Percentiles rank a stretch among this genome's conserved stretches.
Evolutionary conservation across 1,140 invertebrate genomes (phyloP).

Genomic region (Drosophila lacteicornis): DNA sequence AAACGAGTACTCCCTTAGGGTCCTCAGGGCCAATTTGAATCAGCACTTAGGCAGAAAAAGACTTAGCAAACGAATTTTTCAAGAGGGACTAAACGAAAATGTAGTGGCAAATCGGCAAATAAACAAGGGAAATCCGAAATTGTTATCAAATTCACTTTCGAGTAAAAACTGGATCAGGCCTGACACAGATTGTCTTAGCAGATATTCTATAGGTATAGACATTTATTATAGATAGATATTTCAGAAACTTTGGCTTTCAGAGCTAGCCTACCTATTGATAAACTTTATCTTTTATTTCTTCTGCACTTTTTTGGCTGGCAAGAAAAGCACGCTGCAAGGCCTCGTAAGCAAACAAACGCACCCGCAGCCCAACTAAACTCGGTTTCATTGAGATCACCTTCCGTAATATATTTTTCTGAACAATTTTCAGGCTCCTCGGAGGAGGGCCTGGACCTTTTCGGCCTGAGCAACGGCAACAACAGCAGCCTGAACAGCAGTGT

Average conservation of each 20-base stretch:
- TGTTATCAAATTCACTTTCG: no score
- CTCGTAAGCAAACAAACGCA: constrained; percentile 57
- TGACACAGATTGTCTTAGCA: no score
- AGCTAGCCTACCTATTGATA: not conserved
- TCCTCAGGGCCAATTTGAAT: no score
- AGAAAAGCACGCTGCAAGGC: constrained; percentile 78
- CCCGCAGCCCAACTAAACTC: not conserved
- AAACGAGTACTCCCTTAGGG: no score
- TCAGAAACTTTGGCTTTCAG: not conserved
- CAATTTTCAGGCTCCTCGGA: constrained; percentile 88
- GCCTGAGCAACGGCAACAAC: constrained; percentile 86
- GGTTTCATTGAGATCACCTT: not conserved
- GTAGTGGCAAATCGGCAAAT: no score
- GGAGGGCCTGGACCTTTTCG: constrained; percentile 89
- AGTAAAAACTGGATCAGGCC: no score
- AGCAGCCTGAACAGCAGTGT: constrained; percentile 82
- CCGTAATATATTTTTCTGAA: not conserved
- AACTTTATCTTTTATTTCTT: constrained; percentile 4
- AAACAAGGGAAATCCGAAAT: no score
- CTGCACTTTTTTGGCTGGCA: constrained; percentile 60
- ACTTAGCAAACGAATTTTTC: no score
- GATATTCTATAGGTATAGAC: no score
- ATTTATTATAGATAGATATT: not conserved
- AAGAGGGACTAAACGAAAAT: no score
- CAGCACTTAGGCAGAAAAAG: no score